Evolutionary conservation across 2,113 vertebrate genomes (phyloP), one percentile per base, ranked within the genome.

Genomic region (Ascaphus truei): DNA sequence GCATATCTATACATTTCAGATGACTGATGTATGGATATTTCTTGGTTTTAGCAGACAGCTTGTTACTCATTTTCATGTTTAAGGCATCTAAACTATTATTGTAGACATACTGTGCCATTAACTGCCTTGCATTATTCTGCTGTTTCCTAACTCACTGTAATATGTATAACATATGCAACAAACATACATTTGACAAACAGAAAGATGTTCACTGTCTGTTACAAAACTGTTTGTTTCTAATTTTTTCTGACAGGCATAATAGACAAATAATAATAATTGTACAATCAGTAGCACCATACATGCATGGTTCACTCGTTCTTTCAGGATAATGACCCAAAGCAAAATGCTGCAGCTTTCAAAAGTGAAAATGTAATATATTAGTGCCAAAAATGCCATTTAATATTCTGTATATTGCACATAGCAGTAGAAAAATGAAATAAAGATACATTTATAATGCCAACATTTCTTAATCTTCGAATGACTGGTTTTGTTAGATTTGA

Each of bases 161-260:
- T 26, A n/a, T n/a, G n/a, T n/a, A n/a, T n/a, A 22, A 27, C 27
- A 9, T 26, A 51, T 51, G 48, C 48, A 27, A 27, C 23, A 10
- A 27, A 27, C 25, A n/a, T 12, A 52, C 11, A 27, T 52, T 52
- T 4, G 15, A 25, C 3, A 55, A 55, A 22, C n/a, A 66, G 26
- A 10, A 55, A 20, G 50, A 29, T 55, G 27, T 68, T 34, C 39
- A 18, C 39, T 68, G 37, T 34, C 53, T 47, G 51, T 31, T 66
- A 55, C 5, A 12, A 63, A 30, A 47, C 9, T 5, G 3, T 51
- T 34, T 5, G 3, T 51, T 34, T 48, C 55, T 69, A 69, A 69
- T 69, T 59, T 26, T 60, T 69, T 36, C 66, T 69, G 66, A 69
- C 66, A 60, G 37, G 55, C 41, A 37, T 39, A 69, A 69, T 69